Percentiles rank a stretch among this genome's conserved stretches.
Conservation (phyloP, 2,797 vertebrate species). For the Spheniscus humboldti region DNA sequence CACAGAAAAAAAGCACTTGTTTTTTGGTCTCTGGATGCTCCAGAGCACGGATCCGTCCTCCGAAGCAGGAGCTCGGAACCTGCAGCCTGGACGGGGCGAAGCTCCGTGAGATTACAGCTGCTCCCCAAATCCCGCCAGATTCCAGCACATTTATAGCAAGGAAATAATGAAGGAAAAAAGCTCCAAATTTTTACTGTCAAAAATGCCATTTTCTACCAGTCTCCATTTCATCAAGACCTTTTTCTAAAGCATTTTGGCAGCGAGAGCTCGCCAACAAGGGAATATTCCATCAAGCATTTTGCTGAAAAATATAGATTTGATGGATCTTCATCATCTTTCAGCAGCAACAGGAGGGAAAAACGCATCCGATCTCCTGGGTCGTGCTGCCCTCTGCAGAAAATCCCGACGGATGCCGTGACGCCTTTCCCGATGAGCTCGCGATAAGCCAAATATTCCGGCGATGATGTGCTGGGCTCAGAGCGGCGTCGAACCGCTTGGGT, state of each 20-base stretch:
- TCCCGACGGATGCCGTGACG: neutral
- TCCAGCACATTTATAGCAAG: neutral
- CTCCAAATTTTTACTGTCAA: neutral
- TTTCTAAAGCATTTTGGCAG: neutral
- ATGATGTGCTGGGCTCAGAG: neutral
- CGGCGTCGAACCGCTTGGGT: fast-evolving
- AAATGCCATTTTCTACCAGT: neutral
- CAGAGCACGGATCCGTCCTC: fast-evolving
- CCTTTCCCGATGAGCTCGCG: fast-evolving
- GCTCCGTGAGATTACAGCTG: neutral
- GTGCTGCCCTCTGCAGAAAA: slow-evolving; percentile 37
- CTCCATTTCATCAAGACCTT: neutral
- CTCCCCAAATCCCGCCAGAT: neutral
- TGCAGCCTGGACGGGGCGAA: neutral
- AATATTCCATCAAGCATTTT: neutral
- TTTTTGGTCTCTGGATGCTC: neutral
- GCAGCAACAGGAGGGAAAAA: neutral
- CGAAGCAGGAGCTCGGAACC: neutral
- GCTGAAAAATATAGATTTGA: neutral
- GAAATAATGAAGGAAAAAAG: neutral
- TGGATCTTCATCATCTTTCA: neutral
- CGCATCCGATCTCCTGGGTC: neutral
- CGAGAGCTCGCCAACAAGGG: neutral
- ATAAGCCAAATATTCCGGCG: fast-evolving
- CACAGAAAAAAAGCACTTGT: fast-evolving